Evolutionary conservation across 2,113 vertebrate species (phyloP).

Genomic region (Scomber japonicus): DNA sequence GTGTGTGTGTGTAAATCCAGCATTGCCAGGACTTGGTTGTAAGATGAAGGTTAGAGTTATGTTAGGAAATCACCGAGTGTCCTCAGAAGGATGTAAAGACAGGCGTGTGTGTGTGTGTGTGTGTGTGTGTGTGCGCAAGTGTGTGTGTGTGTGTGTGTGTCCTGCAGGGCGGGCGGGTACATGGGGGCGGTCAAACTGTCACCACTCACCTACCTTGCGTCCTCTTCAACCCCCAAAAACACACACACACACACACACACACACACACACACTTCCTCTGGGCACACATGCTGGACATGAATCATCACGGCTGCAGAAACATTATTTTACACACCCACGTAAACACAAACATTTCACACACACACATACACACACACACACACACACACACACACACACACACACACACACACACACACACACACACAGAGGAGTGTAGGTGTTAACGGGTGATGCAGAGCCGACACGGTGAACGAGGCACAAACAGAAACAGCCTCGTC

Average conservation of each 20-base stretch:
- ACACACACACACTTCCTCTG: neutral
- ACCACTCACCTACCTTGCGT: neutral
- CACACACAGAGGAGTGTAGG: slow-evolving; percentile 14
- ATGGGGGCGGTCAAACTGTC: slow-evolving; percentile 17
- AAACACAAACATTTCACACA: slow-evolving; percentile 18
- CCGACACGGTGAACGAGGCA: neutral
- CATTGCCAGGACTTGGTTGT: no score
- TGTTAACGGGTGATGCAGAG: slow-evolving; percentile 13
- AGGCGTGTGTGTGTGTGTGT: neutral
- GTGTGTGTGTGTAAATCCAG: no score
- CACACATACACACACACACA: no score
- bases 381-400: neutral
- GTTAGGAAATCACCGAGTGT: no score
- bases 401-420: neutral
- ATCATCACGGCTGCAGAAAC: slow-evolving; percentile 23
- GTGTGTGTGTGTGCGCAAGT: slow-evolving; percentile 1
- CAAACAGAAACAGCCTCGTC: neutral
- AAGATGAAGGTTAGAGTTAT: no score
- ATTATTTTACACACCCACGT: slow-evolving; percentile 9
- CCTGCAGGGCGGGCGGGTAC: neutral
- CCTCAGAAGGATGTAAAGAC: no score
- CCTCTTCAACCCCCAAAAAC: neutral
- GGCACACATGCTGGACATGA: slow-evolving; percentile 9
- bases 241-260: slow-evolving; percentile 15
- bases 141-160: neutral